Base-by-base conservation (phyloP, 2,888 invertebrate species). In the Yponomeuta cagnagella region DNA sequence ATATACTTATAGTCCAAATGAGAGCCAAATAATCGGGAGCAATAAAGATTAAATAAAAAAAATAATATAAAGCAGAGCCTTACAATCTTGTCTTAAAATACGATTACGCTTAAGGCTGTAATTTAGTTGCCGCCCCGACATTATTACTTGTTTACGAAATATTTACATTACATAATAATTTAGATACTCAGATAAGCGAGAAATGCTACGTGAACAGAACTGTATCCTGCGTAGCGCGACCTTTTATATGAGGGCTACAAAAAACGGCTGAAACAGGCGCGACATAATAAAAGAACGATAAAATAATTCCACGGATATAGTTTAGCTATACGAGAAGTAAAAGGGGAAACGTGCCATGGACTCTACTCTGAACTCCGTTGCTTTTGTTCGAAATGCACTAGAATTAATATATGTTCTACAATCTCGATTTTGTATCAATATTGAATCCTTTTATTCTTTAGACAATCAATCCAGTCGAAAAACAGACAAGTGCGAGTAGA, bases 251-350 rank as follows among this genome's bases (percentile, higher is more conserved):
- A 58, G 3, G 15, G 52, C 52, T 58, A 58, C 52, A 58, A 58
- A 15, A 58, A 63, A 10, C 37, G 63, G 70, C 37, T 3, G 9
- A 70, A 70, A 48, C 12, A 70, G 37, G 63, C 43, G 48, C 65
- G 68, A 71, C 48, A 70, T 77, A 70, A 68, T 68, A 76, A 76
- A 77, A 74, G 75, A 74, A 75, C 76, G 80, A 80, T 79, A 80
- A 79, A 80, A 83, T 77, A 79, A 79, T 78, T 76, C 48, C 75
- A 74, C 72, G 75, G 77, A 75, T 76, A 79, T 78, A 76, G 77
- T 80, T 82, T 75, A 78, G 76, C 77, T 74, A 70, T 77, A 79
- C 75, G 79, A 75, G 77, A 77, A 78, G 80, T 80, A 80, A 78
- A 82, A 78, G 86, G 82, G 52, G 5, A 58, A 58, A 58, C 52